Conservation (phyloP, 2,888 invertebrate genomes). For the Nasonia oneida region DNA sequence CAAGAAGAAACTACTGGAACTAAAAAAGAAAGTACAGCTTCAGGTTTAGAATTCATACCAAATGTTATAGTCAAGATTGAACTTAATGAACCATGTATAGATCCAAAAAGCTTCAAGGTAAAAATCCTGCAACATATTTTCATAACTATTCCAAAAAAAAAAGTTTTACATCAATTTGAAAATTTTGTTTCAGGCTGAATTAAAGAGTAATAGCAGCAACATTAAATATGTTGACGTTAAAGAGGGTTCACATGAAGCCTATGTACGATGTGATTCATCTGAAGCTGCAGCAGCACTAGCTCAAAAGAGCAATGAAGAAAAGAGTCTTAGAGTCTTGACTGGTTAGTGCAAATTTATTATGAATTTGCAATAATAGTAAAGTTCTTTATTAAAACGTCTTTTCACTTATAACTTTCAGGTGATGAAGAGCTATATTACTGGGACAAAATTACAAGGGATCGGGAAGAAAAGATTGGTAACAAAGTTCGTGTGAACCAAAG, state of each 20-base stretch:
- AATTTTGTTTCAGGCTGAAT: conserved; percentile 81
- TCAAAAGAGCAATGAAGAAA: conserved; percentile 73
- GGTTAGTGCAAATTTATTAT: conserved; percentile 71
- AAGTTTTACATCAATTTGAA: conserved; percentile 29
- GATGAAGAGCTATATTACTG: conserved; percentile 90
- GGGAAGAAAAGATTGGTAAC: conserved; percentile 81
- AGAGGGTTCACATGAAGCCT: conserved; percentile 85
- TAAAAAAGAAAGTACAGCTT: conserved; percentile 63
- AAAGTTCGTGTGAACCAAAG: conserved; percentile 80
- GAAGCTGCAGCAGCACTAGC: conserved; percentile 80
- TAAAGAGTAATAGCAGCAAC: conserved; percentile 82
- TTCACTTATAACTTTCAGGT: conserved; percentile 79
- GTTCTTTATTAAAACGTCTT: conserved; percentile 11
- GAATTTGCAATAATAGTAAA: neutral
- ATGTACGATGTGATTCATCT: conserved; percentile 83
- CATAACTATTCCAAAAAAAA: neutral
- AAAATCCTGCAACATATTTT: neutral
- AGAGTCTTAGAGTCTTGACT: conserved; percentile 75
- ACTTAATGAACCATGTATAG: conserved; percentile 84
- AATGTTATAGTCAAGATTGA: conserved; percentile 87
- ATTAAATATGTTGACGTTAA: conserved; percentile 91
- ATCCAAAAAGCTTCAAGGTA: conserved; percentile 86
- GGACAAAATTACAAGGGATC: conserved; percentile 86
- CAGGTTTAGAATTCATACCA: conserved; percentile 80
- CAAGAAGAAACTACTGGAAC: conserved; percentile 62